These are phyloP conservation scores for Mareca penelope DNA, from an alignment of 2,797 vertebrate species.

Conservation along the genomic window DNA sequence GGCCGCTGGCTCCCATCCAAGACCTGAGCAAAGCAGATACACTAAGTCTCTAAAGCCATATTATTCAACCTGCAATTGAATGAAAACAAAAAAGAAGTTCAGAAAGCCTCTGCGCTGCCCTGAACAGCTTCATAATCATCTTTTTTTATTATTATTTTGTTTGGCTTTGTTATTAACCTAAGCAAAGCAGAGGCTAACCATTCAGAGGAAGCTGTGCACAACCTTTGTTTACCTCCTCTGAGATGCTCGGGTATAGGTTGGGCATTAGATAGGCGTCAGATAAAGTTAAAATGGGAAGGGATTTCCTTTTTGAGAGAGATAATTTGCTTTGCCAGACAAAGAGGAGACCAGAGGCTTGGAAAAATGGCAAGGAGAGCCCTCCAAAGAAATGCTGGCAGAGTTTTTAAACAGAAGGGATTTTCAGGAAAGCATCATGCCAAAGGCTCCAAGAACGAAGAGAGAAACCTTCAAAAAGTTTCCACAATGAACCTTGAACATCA, in stretches of 20 bases:
- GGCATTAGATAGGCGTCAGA: not conserved
- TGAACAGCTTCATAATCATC: slow-evolving; percentile 18
- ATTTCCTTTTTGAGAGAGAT: not conserved
- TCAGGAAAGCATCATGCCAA: not conserved
- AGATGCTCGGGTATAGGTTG: not conserved
- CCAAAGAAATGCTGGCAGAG: not conserved
- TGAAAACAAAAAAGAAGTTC: slow-evolving; percentile 20
- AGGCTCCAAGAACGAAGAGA: not conserved
- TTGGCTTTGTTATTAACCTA: not conserved
- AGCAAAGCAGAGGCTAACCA: not conserved
- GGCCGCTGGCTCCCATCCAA: slow-evolving; percentile 33
- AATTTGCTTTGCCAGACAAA: not conserved
- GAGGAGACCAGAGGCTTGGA: not conserved
- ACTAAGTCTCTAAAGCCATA: slow-evolving; percentile 54
- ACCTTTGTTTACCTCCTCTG: not conserved
- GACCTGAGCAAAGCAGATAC: slow-evolving; percentile 47
- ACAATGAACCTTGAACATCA: not conserved
- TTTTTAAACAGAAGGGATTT: not conserved
- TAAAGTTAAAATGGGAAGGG: not conserved
- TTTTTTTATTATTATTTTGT: not conserved
- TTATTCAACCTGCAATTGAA: slow-evolving; percentile 36
- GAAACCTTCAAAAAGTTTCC: not conserved
- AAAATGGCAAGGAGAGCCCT: not conserved
- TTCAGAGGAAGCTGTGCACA: not conserved
- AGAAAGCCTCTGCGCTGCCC: not conserved